Percentiles rank a stretch among this genome's conserved stretches.
Conservation (phyloP, 1,140 invertebrate species). For the Plectrocnemia conspersa region DNA sequence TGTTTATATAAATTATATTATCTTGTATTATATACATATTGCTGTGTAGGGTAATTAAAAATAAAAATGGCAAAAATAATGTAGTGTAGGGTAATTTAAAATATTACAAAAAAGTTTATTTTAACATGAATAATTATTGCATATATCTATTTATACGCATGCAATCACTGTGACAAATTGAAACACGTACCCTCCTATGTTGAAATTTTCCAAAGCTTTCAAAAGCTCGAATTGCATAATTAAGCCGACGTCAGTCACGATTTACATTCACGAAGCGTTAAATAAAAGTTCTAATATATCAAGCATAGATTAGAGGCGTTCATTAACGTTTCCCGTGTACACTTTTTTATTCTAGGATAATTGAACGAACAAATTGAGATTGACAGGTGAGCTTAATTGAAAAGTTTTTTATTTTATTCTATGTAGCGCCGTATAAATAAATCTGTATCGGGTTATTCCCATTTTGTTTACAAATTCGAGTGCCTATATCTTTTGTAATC, state of each 20-base stretch:
- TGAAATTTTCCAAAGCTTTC: conserved; percentile 4
- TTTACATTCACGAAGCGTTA: conserved; percentile 16
- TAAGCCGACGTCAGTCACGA: conserved; percentile 31
- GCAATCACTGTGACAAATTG: too few species aligned
- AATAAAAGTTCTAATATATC: conserved; percentile 19
- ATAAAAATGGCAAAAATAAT: too few species aligned
- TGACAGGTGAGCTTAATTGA: conserved; percentile 33
- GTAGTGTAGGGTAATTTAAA: too few species aligned
- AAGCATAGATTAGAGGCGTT: conserved; percentile 10
- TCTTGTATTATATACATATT: too few species aligned
- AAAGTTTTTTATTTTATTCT: conserved; percentile 24
- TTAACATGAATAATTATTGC: too few species aligned
- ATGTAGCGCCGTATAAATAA: background rate
- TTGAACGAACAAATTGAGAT: conserved; percentile 33
- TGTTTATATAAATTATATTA: too few species aligned
- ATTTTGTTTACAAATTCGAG: background rate
- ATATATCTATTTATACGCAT: too few species aligned
- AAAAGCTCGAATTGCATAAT: conserved; percentile 15
- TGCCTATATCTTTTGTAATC: conserved; percentile 4
- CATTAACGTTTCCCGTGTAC: conserved; percentile 1
- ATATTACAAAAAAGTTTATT: too few species aligned
- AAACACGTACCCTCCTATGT: too few species aligned
- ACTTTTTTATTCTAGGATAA: conserved; percentile 31
- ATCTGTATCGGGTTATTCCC: background rate
- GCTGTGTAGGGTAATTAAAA: too few species aligned